phyloP scores from a whole-genome alignment of 2,888 invertebrate genomes.

The Heterodera filipjevi region DNA sequence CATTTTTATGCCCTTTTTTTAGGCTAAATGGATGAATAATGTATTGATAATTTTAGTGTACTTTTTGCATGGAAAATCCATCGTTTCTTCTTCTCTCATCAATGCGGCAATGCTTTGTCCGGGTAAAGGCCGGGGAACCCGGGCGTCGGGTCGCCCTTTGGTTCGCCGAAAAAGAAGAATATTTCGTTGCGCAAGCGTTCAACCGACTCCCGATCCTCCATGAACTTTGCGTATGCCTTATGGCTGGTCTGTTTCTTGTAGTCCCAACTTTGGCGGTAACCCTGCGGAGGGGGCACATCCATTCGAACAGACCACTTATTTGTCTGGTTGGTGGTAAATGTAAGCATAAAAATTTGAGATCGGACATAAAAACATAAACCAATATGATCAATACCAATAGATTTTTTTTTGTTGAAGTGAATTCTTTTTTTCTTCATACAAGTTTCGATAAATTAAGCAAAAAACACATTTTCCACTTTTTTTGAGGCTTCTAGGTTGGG shows the following conservation, averaged over 20 bases:
- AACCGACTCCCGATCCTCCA: neutral
- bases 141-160: neutral
- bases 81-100: neutral
- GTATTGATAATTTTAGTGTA: no score
- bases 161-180: neutral
- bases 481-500: no score
- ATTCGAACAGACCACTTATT: neutral
- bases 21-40: no score
- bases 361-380: neutral
- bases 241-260: neutral
- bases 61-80: no score
- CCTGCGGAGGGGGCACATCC: neutral
- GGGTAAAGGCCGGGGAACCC: neutral
- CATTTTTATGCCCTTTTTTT: no score
- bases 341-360: neutral
- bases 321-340: neutral
- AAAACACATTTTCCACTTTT: no score
- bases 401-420: no score
- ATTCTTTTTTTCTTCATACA: no score
- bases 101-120: slow-evolving; percentile 17
- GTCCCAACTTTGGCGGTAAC: neutral
- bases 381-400: no score
- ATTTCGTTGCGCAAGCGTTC: slow-evolving; percentile 1
- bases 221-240: neutral
- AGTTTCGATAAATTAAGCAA: no score